A percentile compares a stretch with the other conserved stretches of the same genome.
These are phyloP conservation scores for Muscicapa striata DNA, from an alignment of 2,797 vertebrate species.

Conservation along the genomic window DNA sequence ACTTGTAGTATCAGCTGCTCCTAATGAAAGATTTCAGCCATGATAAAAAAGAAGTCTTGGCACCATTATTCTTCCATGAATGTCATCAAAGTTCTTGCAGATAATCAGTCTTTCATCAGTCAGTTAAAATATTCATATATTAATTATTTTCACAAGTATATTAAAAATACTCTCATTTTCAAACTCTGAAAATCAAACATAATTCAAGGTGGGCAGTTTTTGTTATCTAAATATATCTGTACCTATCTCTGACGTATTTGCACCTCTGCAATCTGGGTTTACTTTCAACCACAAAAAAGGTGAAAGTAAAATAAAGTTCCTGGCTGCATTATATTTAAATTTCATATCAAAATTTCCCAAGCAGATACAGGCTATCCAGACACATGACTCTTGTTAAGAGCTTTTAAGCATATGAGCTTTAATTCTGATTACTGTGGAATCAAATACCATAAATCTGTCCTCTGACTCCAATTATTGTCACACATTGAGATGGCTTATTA, in stretches of 20 bases:
- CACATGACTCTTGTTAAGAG: rapidly evolving
- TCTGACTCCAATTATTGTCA: neutral
- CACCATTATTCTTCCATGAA: neutral
- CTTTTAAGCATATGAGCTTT: neutral
- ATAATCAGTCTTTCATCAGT: neutral
- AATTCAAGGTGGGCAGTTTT: neutral
- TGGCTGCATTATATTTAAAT: neutral
- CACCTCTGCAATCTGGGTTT: neutral
- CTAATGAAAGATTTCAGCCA: neutral
- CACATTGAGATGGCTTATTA: neutral
- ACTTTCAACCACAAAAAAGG: neutral
- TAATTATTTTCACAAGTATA: neutral
- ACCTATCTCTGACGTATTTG: neutral
- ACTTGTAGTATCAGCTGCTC: neutral
- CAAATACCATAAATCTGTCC: neutral
- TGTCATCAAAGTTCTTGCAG: neutral
- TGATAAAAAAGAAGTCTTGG: neutral
- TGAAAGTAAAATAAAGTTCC: neutral
- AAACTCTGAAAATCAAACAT: neutral
- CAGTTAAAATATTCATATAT: neutral
- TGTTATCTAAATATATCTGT: neutral
- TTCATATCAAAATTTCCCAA: neutral
- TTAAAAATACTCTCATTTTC: neutral
- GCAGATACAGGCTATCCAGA: neutral
- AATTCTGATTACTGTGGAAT: neutral